Base-by-base conservation (phyloP, 2,797 vertebrate species). In the Myotis findleyi region DNA sequence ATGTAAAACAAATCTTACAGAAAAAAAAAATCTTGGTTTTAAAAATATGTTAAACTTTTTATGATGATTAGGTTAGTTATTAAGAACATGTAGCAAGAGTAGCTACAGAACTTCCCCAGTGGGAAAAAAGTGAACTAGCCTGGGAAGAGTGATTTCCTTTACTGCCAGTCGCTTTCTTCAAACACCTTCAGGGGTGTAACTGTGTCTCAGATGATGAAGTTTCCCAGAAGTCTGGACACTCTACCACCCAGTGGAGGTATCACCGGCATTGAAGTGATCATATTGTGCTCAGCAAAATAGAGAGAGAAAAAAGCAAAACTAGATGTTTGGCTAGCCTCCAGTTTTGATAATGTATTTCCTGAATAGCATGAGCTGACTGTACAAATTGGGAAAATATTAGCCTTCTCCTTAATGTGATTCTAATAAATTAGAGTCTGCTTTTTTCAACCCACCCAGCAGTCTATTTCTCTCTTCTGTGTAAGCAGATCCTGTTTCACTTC, bases 1-100 rank as follows among this genome's bases (percentile, higher is more conserved):
- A 51, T 86, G 57, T 44, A 27, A 95, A 93, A 79, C 14, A 91
- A 86, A 91, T 66, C 27, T 44, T 17, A 33, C 30, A 21, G n/a
- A n/a, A 51, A 14, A 10, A 82, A 95, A 96, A 92, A 38, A 36
- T 69, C 55, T 33, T 83, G 49, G 38, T 79, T 90, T 94, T 51
- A 84, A 79, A 84, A 89, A 57, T n/a, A 89, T 57, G 69, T 95
- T 87, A 91, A 69, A 16, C 51, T 95, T 95, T 96, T 86, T 2
- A 95, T 25, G 68, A 87, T 87, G n/a, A 89, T 92, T 87, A 75
- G 20, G 14, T 33, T 90, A 14, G 25, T 53, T 41, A 71, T 87
- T 77, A 88, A 72, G 64, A 91, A 72, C 44, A 57, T 44, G 18
- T 64, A 64, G 57, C 2, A 2, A 87, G 55, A 79, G 41, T 64